These are phyloP conservation scores for Aphelenchoides besseyi DNA, from an alignment of 1,140 invertebrate species.

Conservation along the genomic window DNA sequence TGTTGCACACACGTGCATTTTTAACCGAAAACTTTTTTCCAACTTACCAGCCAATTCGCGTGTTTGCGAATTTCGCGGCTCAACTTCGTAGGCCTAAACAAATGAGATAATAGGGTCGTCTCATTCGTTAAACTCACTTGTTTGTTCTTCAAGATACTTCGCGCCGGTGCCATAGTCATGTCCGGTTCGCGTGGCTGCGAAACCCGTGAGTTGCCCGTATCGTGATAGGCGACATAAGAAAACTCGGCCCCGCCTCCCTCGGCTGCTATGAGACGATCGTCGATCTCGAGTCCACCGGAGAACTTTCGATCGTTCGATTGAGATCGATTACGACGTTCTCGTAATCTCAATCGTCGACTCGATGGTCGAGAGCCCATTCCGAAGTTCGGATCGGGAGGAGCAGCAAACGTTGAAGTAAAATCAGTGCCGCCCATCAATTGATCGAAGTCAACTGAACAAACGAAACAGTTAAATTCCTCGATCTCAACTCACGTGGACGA, in stretches of 20 bases:
- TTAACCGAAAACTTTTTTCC: neutral
- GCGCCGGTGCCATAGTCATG: slow-evolving; percentile 42
- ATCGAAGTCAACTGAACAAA: slow-evolving; percentile 3
- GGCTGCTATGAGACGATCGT: slow-evolving; percentile 40
- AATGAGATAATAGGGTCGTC: neutral
- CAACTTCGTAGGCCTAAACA: slow-evolving; percentile 44
- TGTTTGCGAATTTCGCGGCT: slow-evolving; percentile 34
- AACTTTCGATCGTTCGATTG: slow-evolving; percentile 56
- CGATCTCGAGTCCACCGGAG: slow-evolving; percentile 1
- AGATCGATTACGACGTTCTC: slow-evolving; percentile 47
- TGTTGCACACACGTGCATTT: neutral
- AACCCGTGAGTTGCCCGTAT: slow-evolving; percentile 24
- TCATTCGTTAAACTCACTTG: slow-evolving; percentile 35
- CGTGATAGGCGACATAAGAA: slow-evolving; percentile 57
- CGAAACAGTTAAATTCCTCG: neutral
- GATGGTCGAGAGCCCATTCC: neutral
- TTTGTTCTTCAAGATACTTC: slow-evolving; percentile 61
- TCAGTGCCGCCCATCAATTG: neutral
- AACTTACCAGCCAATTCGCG: slow-evolving; percentile 25
- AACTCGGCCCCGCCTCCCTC: slow-evolving; percentile 50
- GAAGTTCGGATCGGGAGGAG: neutral
- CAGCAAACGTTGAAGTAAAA: neutral
- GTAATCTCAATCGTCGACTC: slow-evolving; percentile 42
- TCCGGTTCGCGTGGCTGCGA: slow-evolving; percentile 44
- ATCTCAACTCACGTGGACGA: neutral